Evolutionary conservation across 2,113 vertebrate species (phyloP).

Genomic region (Mungos mungo): DNA sequence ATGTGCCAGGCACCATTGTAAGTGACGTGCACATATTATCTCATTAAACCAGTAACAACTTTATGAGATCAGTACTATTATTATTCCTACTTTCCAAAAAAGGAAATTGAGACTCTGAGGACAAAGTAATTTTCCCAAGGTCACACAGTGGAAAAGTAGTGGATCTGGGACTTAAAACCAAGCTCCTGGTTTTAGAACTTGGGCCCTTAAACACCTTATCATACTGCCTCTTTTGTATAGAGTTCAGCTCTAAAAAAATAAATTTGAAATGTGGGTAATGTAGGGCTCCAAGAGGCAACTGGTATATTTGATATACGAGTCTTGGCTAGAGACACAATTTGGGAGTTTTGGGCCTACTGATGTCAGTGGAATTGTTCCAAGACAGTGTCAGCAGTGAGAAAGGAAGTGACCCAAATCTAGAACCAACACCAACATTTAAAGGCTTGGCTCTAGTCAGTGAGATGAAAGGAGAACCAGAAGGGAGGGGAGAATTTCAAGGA

Average conservation of each 20-base stretch:
- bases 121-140: not conserved
- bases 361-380: not conserved
- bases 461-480: not conserved
- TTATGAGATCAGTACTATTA: not conserved
- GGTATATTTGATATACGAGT: not conserved
- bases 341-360: not conserved
- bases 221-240: not conserved
- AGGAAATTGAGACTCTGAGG: not conserved
- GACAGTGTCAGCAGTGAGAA: not conserved
- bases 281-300: not conserved
- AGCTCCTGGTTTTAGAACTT: slow-evolving; percentile 9
- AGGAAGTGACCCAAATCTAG: not conserved
- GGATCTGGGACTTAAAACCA: not conserved
- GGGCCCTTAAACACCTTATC: not conserved
- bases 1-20: not conserved
- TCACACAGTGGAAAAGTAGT: not conserved
- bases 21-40: not conserved
- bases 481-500: not conserved
- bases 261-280: slow-evolving; percentile 17
- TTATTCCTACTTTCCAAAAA: not conserved
- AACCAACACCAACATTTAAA: not conserved
- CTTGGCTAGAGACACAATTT: not conserved
- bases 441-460: not conserved
- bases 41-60: not conserved
- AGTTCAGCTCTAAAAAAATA: not conserved